Base-by-base conservation (phyloP, 2,888 invertebrate genomes). In the Pachydiplax longipennis region DNA sequence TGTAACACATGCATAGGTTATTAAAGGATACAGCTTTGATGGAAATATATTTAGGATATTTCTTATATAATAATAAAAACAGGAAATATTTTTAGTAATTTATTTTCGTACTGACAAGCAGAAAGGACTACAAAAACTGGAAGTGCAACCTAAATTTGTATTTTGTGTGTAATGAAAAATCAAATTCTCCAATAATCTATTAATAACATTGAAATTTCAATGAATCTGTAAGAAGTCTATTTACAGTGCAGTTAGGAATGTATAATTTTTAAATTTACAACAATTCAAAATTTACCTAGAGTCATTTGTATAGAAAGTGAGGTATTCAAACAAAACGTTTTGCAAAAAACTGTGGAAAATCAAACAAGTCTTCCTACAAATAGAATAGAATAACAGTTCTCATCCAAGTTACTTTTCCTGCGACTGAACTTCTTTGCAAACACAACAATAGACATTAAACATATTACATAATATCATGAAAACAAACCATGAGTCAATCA, bases 101-200 rank as follows among this genome's bases (percentile, higher is more conserved):
- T 87, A 87, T 87, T 87, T 61, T 87, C 65, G 61, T 87, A 61
- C n/a, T 87, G 87, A 87, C 87, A 87, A 87, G 87, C 87, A 87
- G 61, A 87, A 87, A 87, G 22, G 61, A 87, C 87, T 87, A 87
- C 87, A 87, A 87, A 87, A 87, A 87, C 53, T 87, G 87, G 87
- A 87, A 87, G 87, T 87, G 87, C 87, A 87, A 87, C 87, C 87
- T 87, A 87, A 87, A 87, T 87, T 61, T 35, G 87, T 87, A 61
- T 61, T 87, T 58, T 87, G 87, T 61, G 53, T 83, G 53, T 83
- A 53, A 61, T 58, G 58, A 61, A 61, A 87, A 87, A 65, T 65
- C 13, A 87, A 87, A 65, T 35, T 87, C 53, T 87, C 37, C 87
- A 87, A 73, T 73, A 65, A 87, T 61, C 87, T 87, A 87, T 87